Conservation (phyloP, 2,797 vertebrate species). For the Silurus aristotelis region DNA sequence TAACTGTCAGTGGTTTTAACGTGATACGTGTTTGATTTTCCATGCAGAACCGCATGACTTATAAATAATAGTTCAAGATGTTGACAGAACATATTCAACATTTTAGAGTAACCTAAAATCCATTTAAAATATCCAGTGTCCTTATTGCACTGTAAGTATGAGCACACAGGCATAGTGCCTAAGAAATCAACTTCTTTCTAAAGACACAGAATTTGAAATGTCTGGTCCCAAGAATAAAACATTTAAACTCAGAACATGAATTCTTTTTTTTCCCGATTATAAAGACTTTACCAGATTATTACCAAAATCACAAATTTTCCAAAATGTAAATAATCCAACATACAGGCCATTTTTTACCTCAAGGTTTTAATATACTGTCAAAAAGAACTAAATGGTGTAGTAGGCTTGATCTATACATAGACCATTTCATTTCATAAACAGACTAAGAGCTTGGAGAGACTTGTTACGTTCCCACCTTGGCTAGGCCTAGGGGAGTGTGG, state of each 20-base stretch:
- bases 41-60: background rate
- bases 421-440: constrained; percentile 46
- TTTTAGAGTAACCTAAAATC: constrained; percentile 6
- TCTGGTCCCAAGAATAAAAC: background rate
- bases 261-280: background rate
- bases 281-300: background rate
- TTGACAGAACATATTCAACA: background rate
- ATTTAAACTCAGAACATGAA: background rate
- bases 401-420: constrained; percentile 22
- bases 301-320: background rate
- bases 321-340: background rate
- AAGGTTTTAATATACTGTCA: background rate
- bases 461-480: too few species aligned
- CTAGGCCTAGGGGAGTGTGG: too few species aligned
- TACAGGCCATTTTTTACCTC: background rate
- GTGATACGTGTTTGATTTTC: background rate
- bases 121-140: constrained; percentile 9
- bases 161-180: background rate
- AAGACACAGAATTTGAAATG: background rate
- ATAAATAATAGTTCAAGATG: background rate
- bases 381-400: background rate
- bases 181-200: background rate
- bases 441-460: constrained; percentile 34
- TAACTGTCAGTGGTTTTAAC: too few species aligned
- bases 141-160: constrained; percentile 36